Evolutionary conservation across 1,140 invertebrate genomes (phyloP).

Genomic region (Aphaenogaster ashmeadi): DNA sequence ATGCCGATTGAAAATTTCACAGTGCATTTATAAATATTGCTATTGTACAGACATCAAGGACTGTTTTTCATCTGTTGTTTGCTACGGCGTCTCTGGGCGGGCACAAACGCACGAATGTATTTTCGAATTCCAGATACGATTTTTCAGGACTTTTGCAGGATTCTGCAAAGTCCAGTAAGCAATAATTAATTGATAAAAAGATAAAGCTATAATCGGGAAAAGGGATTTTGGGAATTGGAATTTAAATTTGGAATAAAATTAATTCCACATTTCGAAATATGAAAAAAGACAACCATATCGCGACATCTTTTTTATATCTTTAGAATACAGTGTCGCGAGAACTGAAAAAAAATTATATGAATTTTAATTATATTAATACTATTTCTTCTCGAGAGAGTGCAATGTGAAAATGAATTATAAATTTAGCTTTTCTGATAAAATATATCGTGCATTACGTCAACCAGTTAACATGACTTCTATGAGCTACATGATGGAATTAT

Average conservation of each 20-base stretch:
- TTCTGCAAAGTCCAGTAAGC: slow-evolving; percentile 9
- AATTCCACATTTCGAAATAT: not conserved
- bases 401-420: not conserved
- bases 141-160: slow-evolving; percentile 34
- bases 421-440: not conserved
- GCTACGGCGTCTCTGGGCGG: slow-evolving; percentile 17
- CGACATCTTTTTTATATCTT: not conserved
- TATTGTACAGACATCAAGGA: slow-evolving; percentile 68
- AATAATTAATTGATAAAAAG: not conserved
- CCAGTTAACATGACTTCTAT: not conserved
- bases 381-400: not conserved
- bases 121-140: slow-evolving; percentile 45
- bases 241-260: not conserved
- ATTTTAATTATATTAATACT: not conserved
- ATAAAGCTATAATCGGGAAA: not conserved
- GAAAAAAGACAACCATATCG: not conserved
- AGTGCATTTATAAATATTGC: slow-evolving; percentile 69
- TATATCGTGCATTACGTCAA: not conserved
- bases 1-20: slow-evolving; percentile 47
- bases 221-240: not conserved
- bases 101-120: slow-evolving; percentile 43
- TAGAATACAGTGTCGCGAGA: not conserved
- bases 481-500: not conserved
- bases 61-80: slow-evolving; percentile 73
- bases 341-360: not conserved